These are phyloP conservation scores for Rhynchophorus ferrugineus DNA, from an alignment of 1,140 invertebrate genomes.

Conservation along the genomic window DNA sequence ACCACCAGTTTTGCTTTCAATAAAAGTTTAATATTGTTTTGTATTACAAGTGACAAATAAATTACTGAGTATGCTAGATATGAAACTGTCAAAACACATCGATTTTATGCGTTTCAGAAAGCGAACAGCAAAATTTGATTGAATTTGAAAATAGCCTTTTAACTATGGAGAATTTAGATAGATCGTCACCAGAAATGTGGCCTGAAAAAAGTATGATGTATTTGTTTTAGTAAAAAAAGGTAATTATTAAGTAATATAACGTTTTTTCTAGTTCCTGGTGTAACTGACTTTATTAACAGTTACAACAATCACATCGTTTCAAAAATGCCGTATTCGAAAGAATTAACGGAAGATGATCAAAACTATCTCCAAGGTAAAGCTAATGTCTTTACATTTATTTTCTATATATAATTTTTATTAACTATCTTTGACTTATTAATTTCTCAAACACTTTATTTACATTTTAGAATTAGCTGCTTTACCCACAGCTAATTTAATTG, in stretches of 20 bases:
- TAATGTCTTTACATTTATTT: neutral
- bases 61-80: constrained; percentile 21
- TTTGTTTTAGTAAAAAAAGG: constrained; percentile 15
- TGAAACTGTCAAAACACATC: constrained; percentile 25
- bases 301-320: constrained; percentile 45
- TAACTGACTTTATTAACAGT: constrained; percentile 60
- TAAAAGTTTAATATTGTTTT: constrained; percentile 3
- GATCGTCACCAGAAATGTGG: constrained; percentile 87
- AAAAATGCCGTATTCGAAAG: constrained; percentile 48
- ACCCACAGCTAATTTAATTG: constrained; percentile 69
- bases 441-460: constrained; percentile 3
- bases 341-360: constrained; percentile 57
- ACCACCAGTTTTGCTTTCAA: neutral
- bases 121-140: constrained; percentile 37
- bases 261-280: constrained; percentile 54
- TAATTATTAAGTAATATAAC: constrained; percentile 8
- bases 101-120: constrained; percentile 35
- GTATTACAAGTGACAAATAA: neutral
- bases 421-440: too few relatives aligned
- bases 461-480: constrained; percentile 71
- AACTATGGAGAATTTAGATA: constrained; percentile 81
- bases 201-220: constrained; percentile 80
- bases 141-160: constrained; percentile 62
- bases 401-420: too few relatives aligned
- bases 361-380: constrained; percentile 65